Conservation (phyloP, 2,888 invertebrate species). For the Platycnemis pennipes region DNA sequence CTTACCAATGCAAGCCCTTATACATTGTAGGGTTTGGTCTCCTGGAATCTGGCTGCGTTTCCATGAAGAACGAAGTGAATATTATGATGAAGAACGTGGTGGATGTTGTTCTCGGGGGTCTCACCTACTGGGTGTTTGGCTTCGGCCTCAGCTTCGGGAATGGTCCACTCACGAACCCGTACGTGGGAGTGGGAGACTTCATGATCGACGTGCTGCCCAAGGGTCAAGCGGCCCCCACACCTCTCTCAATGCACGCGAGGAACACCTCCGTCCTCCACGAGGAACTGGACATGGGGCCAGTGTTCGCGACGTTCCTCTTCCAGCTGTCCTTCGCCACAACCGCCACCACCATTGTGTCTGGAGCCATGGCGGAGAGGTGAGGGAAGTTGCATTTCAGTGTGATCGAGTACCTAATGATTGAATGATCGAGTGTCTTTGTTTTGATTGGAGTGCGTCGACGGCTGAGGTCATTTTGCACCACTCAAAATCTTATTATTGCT, state of each 20-base stretch:
- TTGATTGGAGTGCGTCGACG: too few species aligned
- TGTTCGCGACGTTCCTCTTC: slow-evolving; percentile 93
- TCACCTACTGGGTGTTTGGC: slow-evolving; percentile 97
- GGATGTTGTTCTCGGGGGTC: slow-evolving; percentile 94
- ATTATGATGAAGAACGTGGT: slow-evolving; percentile 99
- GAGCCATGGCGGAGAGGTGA: slow-evolving; percentile 96
- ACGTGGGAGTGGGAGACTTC: slow-evolving; percentile 88
- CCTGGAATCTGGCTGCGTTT: slow-evolving; percentile 95
- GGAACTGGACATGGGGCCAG: slow-evolving; percentile 90
- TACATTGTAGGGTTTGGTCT: slow-evolving; percentile 90
- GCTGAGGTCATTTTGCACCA: too few species aligned
- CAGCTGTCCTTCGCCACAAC: slow-evolving; percentile 95
- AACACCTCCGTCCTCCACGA: neutral
- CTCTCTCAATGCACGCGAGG: neutral
- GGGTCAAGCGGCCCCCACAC: slow-evolving; percentile 78
- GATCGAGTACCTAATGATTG: too few species aligned
- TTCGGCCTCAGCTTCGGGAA: slow-evolving; percentile 95
- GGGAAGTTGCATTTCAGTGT: neutral
- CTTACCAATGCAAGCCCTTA: too few species aligned
- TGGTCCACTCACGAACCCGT: slow-evolving; percentile 82
- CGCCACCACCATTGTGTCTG: slow-evolving; percentile 95
- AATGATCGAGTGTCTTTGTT: too few species aligned
- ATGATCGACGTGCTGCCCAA: slow-evolving; percentile 85
- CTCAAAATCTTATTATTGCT: too few species aligned
- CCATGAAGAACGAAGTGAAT: slow-evolving; percentile 96